phyloP scores from a whole-genome alignment of 2,113 vertebrate species.

The Stegastes partitus region DNA sequence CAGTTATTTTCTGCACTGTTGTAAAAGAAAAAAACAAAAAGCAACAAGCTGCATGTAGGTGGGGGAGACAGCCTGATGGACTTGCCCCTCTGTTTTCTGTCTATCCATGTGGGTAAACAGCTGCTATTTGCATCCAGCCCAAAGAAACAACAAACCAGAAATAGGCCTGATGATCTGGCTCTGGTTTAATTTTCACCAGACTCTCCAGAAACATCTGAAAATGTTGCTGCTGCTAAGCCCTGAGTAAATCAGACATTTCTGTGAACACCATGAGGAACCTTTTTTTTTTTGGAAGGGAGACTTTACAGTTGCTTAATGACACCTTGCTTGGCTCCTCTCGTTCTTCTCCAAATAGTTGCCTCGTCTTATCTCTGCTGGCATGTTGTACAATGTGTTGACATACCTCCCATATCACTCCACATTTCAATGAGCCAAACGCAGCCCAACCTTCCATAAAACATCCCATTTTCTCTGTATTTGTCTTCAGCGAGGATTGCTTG shows the following conservation, averaged over 20 bases:
- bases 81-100: conserved; percentile 16
- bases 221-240: background rate
- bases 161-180: background rate
- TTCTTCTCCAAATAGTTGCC: conserved; percentile 2
- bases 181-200: conserved; percentile 8
- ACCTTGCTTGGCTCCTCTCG: conserved; percentile 13
- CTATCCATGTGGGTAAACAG: conserved; percentile 27
- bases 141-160: conserved; percentile 14
- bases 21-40: background rate
- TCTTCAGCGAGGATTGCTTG: background rate
- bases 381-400: conserved; percentile 41
- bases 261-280: conserved; percentile 18
- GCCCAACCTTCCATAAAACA: conserved; percentile 2
- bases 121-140: conserved; percentile 33
- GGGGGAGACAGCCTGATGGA: background rate
- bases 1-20: background rate
- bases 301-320: conserved; percentile 19
- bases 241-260: conserved; percentile 15
- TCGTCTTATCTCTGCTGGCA: conserved; percentile 36
- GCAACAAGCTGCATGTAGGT: background rate
- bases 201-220: background rate
- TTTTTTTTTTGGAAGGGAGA: conserved; percentile 24
- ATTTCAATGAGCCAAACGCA: conserved; percentile 16
- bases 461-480: background rate
- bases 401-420: conserved; percentile 9